Base-by-base conservation (phyloP, 2,797 vertebrate genomes). In the Tapera naevia region DNA sequence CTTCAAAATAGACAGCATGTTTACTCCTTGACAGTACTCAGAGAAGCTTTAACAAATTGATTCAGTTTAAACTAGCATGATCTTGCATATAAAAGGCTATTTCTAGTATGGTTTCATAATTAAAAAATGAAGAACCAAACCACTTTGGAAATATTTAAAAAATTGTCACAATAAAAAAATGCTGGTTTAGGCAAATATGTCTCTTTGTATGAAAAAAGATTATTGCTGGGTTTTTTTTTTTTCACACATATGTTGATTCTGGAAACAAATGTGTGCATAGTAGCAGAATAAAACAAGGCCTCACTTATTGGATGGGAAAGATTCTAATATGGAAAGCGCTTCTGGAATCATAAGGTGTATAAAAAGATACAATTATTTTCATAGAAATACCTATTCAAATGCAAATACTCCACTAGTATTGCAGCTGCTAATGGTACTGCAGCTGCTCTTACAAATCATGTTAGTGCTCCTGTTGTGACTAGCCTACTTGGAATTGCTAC, bases 191-290 rank as follows among this genome's bases (percentile, higher is more conserved):
- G 46, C 13, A 23, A n/a, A 37, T 69, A 76, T 46, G 51, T 2
- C 2, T 85, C 69, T 72, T 84, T 56, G 33, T 39, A 75, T 2
- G 1, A 25, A 33, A 53, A 32, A 51, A 69, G 32, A 35, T 62
- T 35, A 57, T 23, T 48, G 18, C 17, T 57, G 6, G 0, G 10
- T n/a, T n/a, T n/a, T 18, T 27, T 1, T 1, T 45, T 60, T 80
- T 51, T 4, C 2, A 10, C 9, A 4, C 22, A 5, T 18, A 9
- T 58, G 4, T 54, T 81, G 32, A 54, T 41, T 72, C 64, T 46
- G 21, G 23, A 79, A 84, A 66, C 7, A 32, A 41, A 58, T 8
- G 14, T 14, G 46, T 13, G 54, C 3, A 4, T 1, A 79, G 10
- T 7, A 75, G 19, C 21, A 30, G 50, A 71, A 72, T 56, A 50